Base-by-base conservation (phyloP, 2,797 vertebrate species). In the Brotogeris chrysoptera region DNA sequence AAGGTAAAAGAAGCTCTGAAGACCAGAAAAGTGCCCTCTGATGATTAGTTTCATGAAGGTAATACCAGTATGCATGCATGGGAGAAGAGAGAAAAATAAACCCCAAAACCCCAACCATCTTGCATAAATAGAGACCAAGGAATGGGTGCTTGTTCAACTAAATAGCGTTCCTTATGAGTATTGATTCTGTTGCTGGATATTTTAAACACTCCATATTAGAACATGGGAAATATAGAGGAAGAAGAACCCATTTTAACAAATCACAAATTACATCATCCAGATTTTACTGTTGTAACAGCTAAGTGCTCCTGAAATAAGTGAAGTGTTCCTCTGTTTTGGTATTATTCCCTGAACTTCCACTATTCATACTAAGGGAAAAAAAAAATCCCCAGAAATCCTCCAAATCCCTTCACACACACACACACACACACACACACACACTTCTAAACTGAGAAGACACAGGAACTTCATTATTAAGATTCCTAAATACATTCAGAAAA, bases 11-110 rank as follows among this genome's bases (percentile, higher is more conserved):
- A 50, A 77, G 41, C 8, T 32, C 17, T 44, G 28, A 82, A 68
- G 27, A 81, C 16, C 12, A 76, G 32, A 9, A 52, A 24, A 6
- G 6, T 64, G 9, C 7, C 69, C 4, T 8, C 25, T 73, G 28
- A 65, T 15, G 16, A 9, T 44, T 60, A 11, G 4, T 90, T 83
- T 39, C n/a, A 50, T 44, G n/a, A 38, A 72, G 47, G 5, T n/a
- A 70, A 78, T 20, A 53, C 5, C 28, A 44, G 4, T 24, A 30
- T 5, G 8, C 8, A 13, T 39, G 24, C 6, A 9, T 13, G 36
- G 2, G 1, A 1, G 1, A 24, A 17, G 30, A 34, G 17, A 16
- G 32, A 2, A 4, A 2, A 84, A 57, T 12, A 0, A 85, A 72
- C 57, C 13, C 11, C 14, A 16, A 24, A 24, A 16, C n/a, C 23